Conservation (phyloP, 2,888 invertebrate species). For the Embidobia sp. region DNA sequence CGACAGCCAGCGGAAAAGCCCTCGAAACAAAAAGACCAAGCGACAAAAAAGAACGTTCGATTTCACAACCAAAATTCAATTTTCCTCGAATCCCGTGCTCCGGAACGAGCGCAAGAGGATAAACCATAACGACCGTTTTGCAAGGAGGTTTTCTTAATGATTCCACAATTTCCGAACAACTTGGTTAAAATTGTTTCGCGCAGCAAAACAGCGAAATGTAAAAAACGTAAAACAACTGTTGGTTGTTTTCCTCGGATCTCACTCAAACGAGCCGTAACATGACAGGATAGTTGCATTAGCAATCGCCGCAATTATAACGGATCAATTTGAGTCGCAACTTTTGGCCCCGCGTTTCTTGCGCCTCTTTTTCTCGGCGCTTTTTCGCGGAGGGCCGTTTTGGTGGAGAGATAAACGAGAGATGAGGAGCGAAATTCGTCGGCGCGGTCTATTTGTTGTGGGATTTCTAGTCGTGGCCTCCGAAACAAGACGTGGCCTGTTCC, state of each 20-base stretch:
- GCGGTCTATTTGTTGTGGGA: slow-evolving; percentile 56
- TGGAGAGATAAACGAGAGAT: not conserved
- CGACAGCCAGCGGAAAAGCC: too few species aligned
- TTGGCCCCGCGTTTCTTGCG: too few species aligned
- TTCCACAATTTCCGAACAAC: too few species aligned
- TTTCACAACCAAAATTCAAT: too few species aligned
- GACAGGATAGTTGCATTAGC: slow-evolving; percentile 61
- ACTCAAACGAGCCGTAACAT: slow-evolving; percentile 64
- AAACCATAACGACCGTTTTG: too few species aligned
- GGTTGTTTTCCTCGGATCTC: slow-evolving; percentile 54
- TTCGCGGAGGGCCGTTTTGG: not conserved
- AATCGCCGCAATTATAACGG: slow-evolving; percentile 53
- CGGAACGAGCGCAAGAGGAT: too few species aligned
- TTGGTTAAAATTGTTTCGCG: too few species aligned
- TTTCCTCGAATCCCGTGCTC: too few species aligned
- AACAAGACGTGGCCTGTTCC: slow-evolving; percentile 71
- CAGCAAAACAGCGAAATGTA: slow-evolving; percentile 19
- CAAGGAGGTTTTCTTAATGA: too few species aligned
- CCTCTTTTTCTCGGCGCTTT: not conserved
- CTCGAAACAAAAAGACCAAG: too few species aligned
- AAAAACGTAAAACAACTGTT: slow-evolving; percentile 71
- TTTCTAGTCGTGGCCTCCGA: slow-evolving; percentile 66
- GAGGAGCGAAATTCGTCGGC: slow-evolving; percentile 11
- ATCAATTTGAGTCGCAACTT: too few species aligned
- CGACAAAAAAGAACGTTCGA: too few species aligned